Percentiles rank a stretch among this genome's conserved stretches.
These are phyloP conservation scores for Actenoides hombroni DNA, from an alignment of 2,113 vertebrate species.

Conservation along the genomic window DNA sequence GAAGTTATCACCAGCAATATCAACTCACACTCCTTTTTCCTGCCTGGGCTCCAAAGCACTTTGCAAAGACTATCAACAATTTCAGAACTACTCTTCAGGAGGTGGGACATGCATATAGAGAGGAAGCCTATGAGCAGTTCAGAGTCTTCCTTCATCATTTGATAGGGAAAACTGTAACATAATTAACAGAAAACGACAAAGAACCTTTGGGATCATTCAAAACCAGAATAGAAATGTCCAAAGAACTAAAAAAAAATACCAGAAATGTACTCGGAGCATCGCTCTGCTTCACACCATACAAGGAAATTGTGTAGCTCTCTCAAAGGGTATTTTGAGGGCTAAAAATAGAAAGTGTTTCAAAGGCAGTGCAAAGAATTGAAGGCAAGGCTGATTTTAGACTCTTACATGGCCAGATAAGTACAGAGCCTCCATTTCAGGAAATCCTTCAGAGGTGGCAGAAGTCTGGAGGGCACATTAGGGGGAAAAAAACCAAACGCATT, in stretches of 20 bases:
- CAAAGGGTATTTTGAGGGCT: neutral
- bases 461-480: neutral
- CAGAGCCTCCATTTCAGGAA: neutral
- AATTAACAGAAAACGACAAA: neutral
- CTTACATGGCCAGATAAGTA: neutral
- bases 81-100: neutral
- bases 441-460: neutral
- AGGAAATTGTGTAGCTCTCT: neutral
- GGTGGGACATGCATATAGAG: accelerated
- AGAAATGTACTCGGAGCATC: neutral
- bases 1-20: neutral
- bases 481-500: too few relatives aligned
- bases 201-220: neutral
- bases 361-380: neutral
- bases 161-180: too few relatives aligned
- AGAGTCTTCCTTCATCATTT: neutral
- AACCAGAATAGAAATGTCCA: neutral
- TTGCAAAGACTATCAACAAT: neutral
- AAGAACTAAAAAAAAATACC: neutral
- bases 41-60: neutral
- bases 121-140: neutral
- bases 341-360: neutral
- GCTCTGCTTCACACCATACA: neutral
- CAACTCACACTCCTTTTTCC: neutral
- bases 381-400: neutral